Base-by-base conservation (phyloP, 2,797 vertebrate species). In the Micromesistius poutassou region DNA sequence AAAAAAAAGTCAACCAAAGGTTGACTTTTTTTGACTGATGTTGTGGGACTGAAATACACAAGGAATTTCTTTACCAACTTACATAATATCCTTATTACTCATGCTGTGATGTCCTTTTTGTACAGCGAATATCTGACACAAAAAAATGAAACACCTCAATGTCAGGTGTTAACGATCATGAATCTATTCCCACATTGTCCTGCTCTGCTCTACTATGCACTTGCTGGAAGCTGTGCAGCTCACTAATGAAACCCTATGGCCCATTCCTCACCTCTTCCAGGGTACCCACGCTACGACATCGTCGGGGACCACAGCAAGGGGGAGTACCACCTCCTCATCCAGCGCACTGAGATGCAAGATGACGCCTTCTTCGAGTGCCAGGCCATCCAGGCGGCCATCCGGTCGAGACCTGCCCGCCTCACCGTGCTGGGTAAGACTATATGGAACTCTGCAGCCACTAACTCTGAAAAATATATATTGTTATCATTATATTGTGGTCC, bases 361-460 rank as follows among this genome's bases (percentile, higher is more conserved):
- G 96, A 97, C 0, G 96, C 96, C 0, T 92, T 95, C 79, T 97
- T 97, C 0, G 96, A 97, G 84, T 97, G 96, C 77, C 96, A 97
- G 86, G 96, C 96, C 82, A 97, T 96, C 82, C 96, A 97, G 72
- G 96, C 94, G 0, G 96, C 96, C 76, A 95, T 96, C 82, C 91
- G 96, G 62, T 96, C 96, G 46, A 85, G 94, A 70, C 96, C 96
- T 0, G 96, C 96, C 22, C 93, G 95, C 1, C 94, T 97, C 85
- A 97, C 96, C 0, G 96, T 97, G 13, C 92, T 97, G 0, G 96
- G 96, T 97, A 89, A 94, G 95, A 68, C 71, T 8, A 13, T 5
- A 5, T 13, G 7, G 14, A 10, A n/a, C n/a, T 28, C 46, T 22
- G 16, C 14, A 22, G 16, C 46, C 5, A n/a, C n/a, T n/a, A n/a